Conservation (phyloP, 2,888 invertebrate species). For the Rhingia rostrata region DNA sequence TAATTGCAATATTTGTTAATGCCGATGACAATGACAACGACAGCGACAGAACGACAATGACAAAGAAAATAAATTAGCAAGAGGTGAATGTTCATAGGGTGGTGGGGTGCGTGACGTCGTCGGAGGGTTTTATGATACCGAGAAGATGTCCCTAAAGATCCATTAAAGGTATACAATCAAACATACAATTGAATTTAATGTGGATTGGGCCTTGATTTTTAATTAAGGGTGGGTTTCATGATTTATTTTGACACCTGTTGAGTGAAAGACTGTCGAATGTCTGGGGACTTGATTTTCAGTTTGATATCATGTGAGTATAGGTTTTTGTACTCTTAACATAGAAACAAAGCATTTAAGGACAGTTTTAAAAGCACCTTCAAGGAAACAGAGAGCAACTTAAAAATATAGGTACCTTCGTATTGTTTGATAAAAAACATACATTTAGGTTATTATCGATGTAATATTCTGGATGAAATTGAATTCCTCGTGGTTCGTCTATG, state of each 20-base stretch:
- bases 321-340: neutral
- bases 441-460: too few relatives aligned
- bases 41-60: conserved; percentile 24
- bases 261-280: neutral
- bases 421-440: neutral
- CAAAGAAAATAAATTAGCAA: conserved; percentile 55
- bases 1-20: conserved; percentile 48
- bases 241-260: neutral
- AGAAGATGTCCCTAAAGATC: conserved; percentile 6
- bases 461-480: too few relatives aligned
- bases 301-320: neutral
- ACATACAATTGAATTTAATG: conserved; percentile 19
- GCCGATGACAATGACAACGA: conserved; percentile 33
- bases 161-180: conserved; percentile 22
- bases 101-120: neutral
- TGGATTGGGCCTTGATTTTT: conserved; percentile 1
- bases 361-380: neutral
- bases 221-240: neutral
- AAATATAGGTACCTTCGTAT: neutral
- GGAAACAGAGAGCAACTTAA: neutral
- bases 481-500: too few relatives aligned
- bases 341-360: neutral
- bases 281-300: neutral
- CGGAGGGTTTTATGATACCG: neutral
- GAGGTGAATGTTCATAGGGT: conserved; percentile 20